These are phyloP conservation scores for Aulostomus chinensis DNA, from an alignment of 2,797 vertebrate genomes.

Conservation along the genomic window DNA sequence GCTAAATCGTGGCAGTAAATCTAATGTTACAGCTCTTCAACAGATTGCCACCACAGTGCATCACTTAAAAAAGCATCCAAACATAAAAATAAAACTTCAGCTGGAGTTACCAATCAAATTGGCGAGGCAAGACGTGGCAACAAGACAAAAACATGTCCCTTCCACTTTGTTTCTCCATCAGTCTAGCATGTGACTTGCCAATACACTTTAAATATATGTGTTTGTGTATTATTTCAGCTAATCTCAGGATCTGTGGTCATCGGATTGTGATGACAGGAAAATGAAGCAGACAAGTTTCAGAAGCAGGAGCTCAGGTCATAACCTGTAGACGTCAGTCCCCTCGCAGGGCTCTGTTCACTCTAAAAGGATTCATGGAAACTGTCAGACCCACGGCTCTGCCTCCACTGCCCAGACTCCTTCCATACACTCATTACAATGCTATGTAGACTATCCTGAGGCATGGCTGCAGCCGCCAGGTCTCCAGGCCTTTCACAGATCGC, in stretches of 20 bases:
- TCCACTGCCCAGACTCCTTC: slow-evolving; percentile 35
- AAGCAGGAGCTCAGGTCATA: slow-evolving; percentile 32
- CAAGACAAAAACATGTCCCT: slow-evolving; percentile 11
- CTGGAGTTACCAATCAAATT: slow-evolving; percentile 23
- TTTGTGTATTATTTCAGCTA: slow-evolving; percentile 7
- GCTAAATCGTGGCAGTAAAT: slow-evolving; percentile 51
- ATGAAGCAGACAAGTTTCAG: slow-evolving; percentile 22
- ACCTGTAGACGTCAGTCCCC: slow-evolving; percentile 26
- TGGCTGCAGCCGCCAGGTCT: slow-evolving; percentile 32
- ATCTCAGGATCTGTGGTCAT: slow-evolving; percentile 18
- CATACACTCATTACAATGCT: slow-evolving; percentile 52
- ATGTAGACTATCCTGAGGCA: slow-evolving; percentile 35
- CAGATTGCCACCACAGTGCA: slow-evolving; percentile 35
- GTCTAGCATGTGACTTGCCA: neutral
- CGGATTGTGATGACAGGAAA: slow-evolving; percentile 21
- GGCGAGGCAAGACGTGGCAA: slow-evolving; percentile 16
- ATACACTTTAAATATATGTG: slow-evolving; percentile 2
- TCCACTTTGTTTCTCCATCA: neutral
- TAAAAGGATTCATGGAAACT: slow-evolving; percentile 34
- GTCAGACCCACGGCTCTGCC: slow-evolving; percentile 21
- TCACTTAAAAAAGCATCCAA: slow-evolving; percentile 31
- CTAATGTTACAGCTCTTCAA: slow-evolving; percentile 36
- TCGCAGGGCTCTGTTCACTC: slow-evolving; percentile 18
- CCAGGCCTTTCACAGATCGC: slow-evolving; percentile 39
- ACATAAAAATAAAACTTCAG: slow-evolving; percentile 16